A percentile compares a stretch with the other conserved stretches of the same genome.
phyloP scores from a whole-genome alignment of 2,113 vertebrate genomes.

The Taxidea taxus region DNA sequence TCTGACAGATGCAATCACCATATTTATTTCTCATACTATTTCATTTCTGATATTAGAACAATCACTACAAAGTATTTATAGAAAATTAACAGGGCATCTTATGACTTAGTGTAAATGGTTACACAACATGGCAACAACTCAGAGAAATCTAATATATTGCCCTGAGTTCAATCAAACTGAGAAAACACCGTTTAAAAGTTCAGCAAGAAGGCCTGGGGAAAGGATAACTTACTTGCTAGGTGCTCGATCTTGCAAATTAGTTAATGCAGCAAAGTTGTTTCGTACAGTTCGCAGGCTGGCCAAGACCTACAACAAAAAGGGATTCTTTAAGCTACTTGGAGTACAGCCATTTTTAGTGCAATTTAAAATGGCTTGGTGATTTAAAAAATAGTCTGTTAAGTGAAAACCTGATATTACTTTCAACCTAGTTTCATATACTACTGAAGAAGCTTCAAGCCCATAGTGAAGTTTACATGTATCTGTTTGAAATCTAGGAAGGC shows the following conservation, averaged over 20 bases:
- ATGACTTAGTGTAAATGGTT: not conserved
- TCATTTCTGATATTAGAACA: slow-evolving; percentile 26
- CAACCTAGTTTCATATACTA: not conserved
- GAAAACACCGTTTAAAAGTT: not conserved
- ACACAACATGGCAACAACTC: not conserved
- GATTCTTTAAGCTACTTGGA: slow-evolving; percentile 20
- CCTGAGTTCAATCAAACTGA: not conserved
- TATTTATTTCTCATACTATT: slow-evolving; percentile 40
- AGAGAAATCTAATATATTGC: not conserved
- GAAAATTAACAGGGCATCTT: slow-evolving; percentile 18
- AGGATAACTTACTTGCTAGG: slow-evolving; percentile 92
- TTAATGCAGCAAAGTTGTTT: slow-evolving; percentile 99
- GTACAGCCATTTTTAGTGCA: not conserved
- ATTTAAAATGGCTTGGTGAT: not conserved
- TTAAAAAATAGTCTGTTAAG: not conserved
- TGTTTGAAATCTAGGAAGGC: not conserved
- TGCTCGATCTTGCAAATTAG: slow-evolving; percentile 95
- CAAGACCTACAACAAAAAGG: slow-evolving; percentile 89
- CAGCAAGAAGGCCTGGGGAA: not conserved
- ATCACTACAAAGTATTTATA: slow-evolving; percentile 42
- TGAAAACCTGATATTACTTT: not conserved
- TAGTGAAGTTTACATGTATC: not conserved
- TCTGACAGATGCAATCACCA: slow-evolving; percentile 40
- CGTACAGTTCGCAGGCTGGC: slow-evolving; percentile 98
- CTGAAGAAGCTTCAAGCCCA: not conserved